A percentile compares a stretch with the other conserved stretches of the same genome.
Conservation (phyloP, 2,888 invertebrate species). For the Cantharis nigra region DNA sequence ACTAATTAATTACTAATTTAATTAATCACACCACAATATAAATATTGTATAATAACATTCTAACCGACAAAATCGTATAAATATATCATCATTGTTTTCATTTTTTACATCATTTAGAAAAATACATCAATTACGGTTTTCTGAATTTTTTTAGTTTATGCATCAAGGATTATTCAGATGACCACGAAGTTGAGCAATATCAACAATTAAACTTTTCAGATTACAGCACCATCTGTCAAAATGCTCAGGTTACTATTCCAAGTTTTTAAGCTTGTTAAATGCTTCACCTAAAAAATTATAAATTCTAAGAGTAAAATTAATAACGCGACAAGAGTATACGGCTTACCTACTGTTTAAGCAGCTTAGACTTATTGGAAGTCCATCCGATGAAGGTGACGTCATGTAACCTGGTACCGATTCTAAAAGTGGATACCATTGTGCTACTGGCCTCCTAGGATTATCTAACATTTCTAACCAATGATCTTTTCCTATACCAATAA, state of each 20-base stretch:
- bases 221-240: slow-evolving; percentile 23
- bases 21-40: slow-evolving; percentile 16
- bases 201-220: slow-evolving; percentile 21
- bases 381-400: slow-evolving; percentile 57
- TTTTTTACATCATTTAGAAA: slow-evolving; percentile 26
- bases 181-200: slow-evolving; percentile 21
- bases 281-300: slow-evolving; percentile 21
- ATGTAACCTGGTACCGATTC: slow-evolving; percentile 72
- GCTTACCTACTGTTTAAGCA: slow-evolving; percentile 72
- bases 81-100: slow-evolving; percentile 25
- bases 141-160: slow-evolving; percentile 8
- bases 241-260: slow-evolving; percentile 5
- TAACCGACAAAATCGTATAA: slow-evolving; percentile 21
- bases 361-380: slow-evolving; percentile 65
- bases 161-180: slow-evolving; percentile 17
- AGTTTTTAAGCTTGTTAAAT: background rate
- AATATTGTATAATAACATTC: slow-evolving; percentile 15
- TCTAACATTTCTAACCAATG: slow-evolving; percentile 88
- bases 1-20: slow-evolving; percentile 19
- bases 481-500: slow-evolving; percentile 77
- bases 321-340: background rate
- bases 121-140: slow-evolving; percentile 28
- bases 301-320: background rate
- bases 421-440: slow-evolving; percentile 81
- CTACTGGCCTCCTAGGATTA: slow-evolving; percentile 80